These are phyloP conservation scores for Prietella phreatophila DNA, from an alignment of 2,113 vertebrate species.

Conservation along the genomic window DNA sequence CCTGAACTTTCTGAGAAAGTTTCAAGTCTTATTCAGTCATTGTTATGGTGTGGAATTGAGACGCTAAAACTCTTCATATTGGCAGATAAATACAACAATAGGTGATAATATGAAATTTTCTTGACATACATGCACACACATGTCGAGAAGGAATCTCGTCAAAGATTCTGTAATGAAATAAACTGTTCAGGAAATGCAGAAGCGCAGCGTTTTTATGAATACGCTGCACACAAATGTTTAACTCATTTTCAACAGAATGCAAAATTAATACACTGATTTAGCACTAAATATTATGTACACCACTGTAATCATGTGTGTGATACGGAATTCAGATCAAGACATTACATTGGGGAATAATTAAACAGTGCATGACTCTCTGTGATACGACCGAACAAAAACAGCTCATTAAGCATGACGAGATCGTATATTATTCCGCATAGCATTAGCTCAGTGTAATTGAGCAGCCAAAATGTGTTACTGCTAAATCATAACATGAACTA, in stretches of 20 bases:
- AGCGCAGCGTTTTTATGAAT: neutral
- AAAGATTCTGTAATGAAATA: constrained; percentile 15
- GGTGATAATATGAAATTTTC: neutral
- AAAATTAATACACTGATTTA: constrained; percentile 22
- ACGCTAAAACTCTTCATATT: neutral
- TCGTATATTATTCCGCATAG: constrained; percentile 17
- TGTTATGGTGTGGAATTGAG: neutral
- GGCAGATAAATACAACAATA: neutral
- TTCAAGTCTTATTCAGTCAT: neutral
- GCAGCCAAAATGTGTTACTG: constrained; percentile 34
- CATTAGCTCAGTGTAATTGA: constrained; percentile 37
- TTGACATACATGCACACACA: neutral
- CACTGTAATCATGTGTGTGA: constrained; percentile 24
- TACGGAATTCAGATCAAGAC: constrained; percentile 36
- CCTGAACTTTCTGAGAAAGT: neutral
- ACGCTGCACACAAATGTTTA: neutral
- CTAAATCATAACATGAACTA: constrained; percentile 24
- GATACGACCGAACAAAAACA: constrained; percentile 10
- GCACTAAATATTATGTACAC: constrained; percentile 17
- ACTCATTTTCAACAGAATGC: constrained; percentile 11
- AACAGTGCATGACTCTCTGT: constrained; percentile 7
- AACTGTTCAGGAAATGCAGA: constrained; percentile 13
- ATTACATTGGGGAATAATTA: constrained; percentile 37
- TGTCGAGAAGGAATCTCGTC: neutral
- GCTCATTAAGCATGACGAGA: constrained; percentile 44